Evolutionary conservation across 64 coral and sea anemone genomes (phyloP), one percentile per base, ranked within the genome.

Genomic region (Orbicella faveolata): DNA sequence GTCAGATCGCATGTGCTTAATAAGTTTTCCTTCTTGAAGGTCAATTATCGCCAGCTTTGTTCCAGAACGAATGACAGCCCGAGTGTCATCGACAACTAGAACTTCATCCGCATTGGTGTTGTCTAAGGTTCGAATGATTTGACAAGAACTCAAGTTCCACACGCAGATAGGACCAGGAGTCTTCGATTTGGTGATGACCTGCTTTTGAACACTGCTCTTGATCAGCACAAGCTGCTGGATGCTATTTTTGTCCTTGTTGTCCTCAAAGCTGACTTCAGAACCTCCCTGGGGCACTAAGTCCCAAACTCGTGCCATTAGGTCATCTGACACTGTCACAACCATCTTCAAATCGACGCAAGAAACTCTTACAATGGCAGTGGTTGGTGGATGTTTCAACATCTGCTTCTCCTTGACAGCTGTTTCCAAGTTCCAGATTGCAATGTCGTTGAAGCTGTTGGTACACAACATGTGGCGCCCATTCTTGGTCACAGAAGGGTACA

Each of bases 371-470:
- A 99, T 96, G 20, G 92, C 83, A 14, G 94, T 99, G 53, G 88
- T 96, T 10, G 97, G 91, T n/a, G 97, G 94, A 67, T 99, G 97
- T 34, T 92, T 91, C 62, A 99, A 87, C 79, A 99, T 79, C 63
- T 99, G 88, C 48, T 89, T 89, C 26, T 95, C 94, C 75, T 95
- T 99, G 30, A 95, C 78, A 19, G 90, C 97, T 55, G 97, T 99
- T 81, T 99, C 97, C 23, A 99, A 77, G 66, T 95, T 99, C 97
- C 97, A 99, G 59, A 99, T 88, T 72, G 91, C 90, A 44, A 99
- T 87, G 83, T 99, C 97, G 79, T 99, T 95, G 25, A 88, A 89
- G 35, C 88, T 91, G 87, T 96, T 96, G 63, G 97, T 95, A 21
- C 94, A 99, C 13, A 99, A 70, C 90, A 99, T 93, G 81, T 93